Base-by-base conservation (phyloP, 2,113 vertebrate genomes). In the Mohoua ochrocephala region DNA sequence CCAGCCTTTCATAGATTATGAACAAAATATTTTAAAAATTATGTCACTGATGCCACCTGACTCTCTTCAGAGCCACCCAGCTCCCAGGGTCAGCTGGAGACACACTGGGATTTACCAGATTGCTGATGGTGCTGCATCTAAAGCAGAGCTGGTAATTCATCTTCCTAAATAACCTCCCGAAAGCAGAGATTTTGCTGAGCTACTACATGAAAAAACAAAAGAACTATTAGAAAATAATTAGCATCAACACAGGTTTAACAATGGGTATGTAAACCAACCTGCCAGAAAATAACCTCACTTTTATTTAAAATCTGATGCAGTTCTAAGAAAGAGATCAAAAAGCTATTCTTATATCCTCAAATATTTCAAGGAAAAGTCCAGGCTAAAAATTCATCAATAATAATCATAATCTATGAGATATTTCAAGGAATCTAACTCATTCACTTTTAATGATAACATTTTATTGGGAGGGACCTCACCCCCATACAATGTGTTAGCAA, bases 401-500 rank as follows among this genome's bases (percentile, higher is more conserved):
- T 33, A 52, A 60, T 28, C 3, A 69, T 39, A 23, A 69, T 52
- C 13, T 14, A 31, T 2, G 4, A 90, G 44, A 57, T 82, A n/a
- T 35, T 52, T 49, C 74, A 82, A 78, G 21, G 74, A 56, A 84
- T 15, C 24, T 19, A 96, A 56, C 37, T 56, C 11, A 84, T 12
- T 64, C 35, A 33, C 53, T 54, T 61, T 28, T 41, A 35, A 60
- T 10, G 4, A n/a, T 6, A 41, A 15, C 50, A 41, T 26, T 79
- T 78, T 47, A 87, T 33, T 26, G 20, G 13, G 26, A 19, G 6
- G 3, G 11, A 39, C 2, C 22, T 19, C 10, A 92, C 18, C 20
- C 24, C 15, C 1, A 50, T 1, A 30, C 9, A 28, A 41, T 10
- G 2, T 1, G 28, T 6, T 45, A 18, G 20, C 20, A 21, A 50